These are phyloP conservation scores for Heliocidaris erythrogramma DNA, from an alignment of 35 echinoderm and acorn worm species.

Conservation along the genomic window DNA sequence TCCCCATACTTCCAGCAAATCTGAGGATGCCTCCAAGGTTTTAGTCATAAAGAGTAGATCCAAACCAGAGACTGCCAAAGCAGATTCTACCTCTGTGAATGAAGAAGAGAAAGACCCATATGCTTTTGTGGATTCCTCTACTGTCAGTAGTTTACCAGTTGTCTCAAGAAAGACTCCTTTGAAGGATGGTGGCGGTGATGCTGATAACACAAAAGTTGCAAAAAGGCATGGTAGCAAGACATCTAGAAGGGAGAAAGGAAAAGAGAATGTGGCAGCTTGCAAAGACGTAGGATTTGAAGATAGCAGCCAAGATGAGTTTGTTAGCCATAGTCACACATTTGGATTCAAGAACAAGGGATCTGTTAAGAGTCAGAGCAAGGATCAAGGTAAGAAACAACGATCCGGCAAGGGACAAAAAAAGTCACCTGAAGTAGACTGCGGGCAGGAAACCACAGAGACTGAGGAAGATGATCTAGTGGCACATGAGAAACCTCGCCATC, in stretches of 20 bases:
- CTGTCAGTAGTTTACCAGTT: neutral
- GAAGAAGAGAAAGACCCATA: conserved; percentile 11
- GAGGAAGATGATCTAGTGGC: neutral
- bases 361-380: neutral
- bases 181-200: neutral
- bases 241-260: neutral
- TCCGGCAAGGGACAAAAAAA: neutral
- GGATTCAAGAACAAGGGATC: neutral
- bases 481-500: neutral
- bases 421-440: neutral
- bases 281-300: neutral
- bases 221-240: neutral
- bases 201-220: neutral
- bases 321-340: neutral
- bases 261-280: neutral
- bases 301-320: conserved; percentile 29
- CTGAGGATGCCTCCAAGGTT: neutral
- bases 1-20: neutral
- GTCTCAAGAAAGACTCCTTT: neutral
- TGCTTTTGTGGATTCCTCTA: conserved; percentile 25
- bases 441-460: neutral
- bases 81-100: neutral
- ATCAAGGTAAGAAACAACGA: neutral
- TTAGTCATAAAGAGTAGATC: neutral
- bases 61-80: conserved; percentile 26